A percentile compares a stretch with the other conserved stretches of the same genome.
phyloP scores from a whole-genome alignment of 2,113 vertebrate species.

The Hippocampus barbouri region DNA sequence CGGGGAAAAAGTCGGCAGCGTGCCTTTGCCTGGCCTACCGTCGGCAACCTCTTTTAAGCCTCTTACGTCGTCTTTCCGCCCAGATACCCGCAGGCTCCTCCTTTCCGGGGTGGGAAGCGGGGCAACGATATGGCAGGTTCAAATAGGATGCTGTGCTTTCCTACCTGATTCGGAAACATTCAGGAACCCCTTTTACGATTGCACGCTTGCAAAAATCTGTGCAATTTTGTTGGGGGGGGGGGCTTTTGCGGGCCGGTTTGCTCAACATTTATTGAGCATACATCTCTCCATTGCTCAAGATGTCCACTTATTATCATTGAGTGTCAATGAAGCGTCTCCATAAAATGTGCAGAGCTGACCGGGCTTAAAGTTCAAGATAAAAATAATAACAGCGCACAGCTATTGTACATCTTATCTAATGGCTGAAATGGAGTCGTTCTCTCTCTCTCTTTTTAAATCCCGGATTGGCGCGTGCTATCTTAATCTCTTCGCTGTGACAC shows the following conservation, averaged over 20 bases:
- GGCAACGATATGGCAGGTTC: conserved; percentile 33
- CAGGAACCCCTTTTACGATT: too few species aligned
- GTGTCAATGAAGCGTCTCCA: conserved; percentile 25
- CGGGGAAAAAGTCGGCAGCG: background rate
- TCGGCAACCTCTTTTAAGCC: conserved; percentile 62
- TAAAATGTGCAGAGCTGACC: conserved; percentile 13
- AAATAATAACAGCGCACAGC: conserved; percentile 34
- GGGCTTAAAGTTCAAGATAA: conserved; percentile 14
- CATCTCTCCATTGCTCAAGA: too few species aligned
- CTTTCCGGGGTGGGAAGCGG: conserved; percentile 33
- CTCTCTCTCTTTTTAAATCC: conserved; percentile 77
- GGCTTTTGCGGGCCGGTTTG: too few species aligned
- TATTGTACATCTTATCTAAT: conserved; percentile 34
- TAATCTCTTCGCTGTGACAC: conserved; percentile 84
- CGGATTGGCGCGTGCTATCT: conserved; percentile 81
- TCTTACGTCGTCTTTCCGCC: conserved; percentile 33
- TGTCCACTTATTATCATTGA: too few species aligned
- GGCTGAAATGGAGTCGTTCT: conserved; percentile 10
- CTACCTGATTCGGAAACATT: too few species aligned
- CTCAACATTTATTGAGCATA: too few species aligned
- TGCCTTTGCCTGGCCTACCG: conserved; percentile 14
- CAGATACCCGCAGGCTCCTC: conserved; percentile 37
- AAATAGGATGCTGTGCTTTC: background rate
- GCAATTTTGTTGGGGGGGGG: too few species aligned
- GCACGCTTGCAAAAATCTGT: too few species aligned